phyloP scores from a whole-genome alignment of 2,888 invertebrate species.

The Sepioteuthis lessoniana region DNA sequence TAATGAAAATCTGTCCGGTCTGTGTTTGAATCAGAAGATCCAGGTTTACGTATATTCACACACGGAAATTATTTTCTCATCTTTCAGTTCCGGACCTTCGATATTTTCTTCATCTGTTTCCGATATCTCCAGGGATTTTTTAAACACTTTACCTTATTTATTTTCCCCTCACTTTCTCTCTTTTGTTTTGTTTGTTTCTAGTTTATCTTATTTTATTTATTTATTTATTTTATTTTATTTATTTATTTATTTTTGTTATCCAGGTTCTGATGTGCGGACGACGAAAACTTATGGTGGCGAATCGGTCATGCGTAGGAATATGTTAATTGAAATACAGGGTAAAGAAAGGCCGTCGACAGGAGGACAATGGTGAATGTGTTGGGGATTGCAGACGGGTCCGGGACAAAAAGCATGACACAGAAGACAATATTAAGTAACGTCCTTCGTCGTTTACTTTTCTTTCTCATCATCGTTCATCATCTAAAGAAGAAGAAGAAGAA shows the following conservation, averaged over 20 bases:
- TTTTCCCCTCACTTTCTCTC: not conserved
- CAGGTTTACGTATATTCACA: no score
- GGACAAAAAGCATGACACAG: not conserved
- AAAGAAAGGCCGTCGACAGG: constrained; percentile 17
- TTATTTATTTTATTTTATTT: not conserved
- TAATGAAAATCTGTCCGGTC: no score
- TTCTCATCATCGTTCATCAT: no score
- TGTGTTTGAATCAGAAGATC: no score
- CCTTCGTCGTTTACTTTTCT: no score
- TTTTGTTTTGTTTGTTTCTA: not conserved
- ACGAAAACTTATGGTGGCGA: constrained; percentile 33
- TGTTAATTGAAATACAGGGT: constrained; percentile 15
- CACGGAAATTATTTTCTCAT: no score
- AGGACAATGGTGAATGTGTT: not conserved
- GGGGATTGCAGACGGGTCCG: not conserved
- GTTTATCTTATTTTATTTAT: no score
- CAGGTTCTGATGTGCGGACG: constrained; percentile 4
- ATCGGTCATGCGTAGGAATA: constrained; percentile 33
- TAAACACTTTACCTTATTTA: not conserved
- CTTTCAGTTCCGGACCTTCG: no score
- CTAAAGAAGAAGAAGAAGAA: not conserved
- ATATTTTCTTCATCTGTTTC: no score
- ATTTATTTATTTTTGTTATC: not conserved
- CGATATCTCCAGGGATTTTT: no score
- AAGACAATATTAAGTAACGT: no score